Percentiles rank a stretch among this genome's conserved stretches.
phyloP scores from a whole-genome alignment of 2,113 vertebrate species.

The Holacanthus passer region DNA sequence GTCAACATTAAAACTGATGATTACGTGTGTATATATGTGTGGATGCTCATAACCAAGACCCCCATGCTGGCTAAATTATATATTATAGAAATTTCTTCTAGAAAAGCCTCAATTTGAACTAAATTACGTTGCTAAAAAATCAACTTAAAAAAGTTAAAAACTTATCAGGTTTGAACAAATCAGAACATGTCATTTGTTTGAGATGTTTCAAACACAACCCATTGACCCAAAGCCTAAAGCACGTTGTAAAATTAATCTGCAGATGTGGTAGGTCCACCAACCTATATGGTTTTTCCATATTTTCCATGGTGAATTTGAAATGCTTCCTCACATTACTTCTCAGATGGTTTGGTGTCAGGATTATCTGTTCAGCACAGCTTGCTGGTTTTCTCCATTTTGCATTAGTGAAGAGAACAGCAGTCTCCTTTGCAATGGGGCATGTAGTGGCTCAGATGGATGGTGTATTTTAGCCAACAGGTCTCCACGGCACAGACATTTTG shows the following conservation, averaged over 20 bases:
- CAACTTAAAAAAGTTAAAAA: background rate
- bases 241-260: background rate
- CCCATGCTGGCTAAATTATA: background rate
- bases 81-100: conserved; percentile 5
- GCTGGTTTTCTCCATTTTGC: too few relatives aligned
- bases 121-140: background rate
- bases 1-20: background rate
- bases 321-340: background rate
- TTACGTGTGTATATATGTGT: background rate
- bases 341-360: background rate
- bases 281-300: conserved; percentile 1
- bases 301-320: too few relatives aligned
- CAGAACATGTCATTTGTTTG: conserved; percentile 5
- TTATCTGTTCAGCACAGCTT: background rate
- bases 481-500: background rate
- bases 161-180: background rate
- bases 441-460: background rate
- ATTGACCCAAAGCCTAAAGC: background rate
- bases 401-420: too few relatives aligned
- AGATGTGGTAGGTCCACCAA: too few relatives aligned
- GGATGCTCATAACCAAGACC: background rate
- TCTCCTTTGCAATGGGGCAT: too few relatives aligned
- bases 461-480: too few relatives aligned
- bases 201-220: background rate
- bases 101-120: background rate